phyloP scores from a whole-genome alignment of 1,140 invertebrate genomes.

The Scaptodrosophila lebanonensis region DNA sequence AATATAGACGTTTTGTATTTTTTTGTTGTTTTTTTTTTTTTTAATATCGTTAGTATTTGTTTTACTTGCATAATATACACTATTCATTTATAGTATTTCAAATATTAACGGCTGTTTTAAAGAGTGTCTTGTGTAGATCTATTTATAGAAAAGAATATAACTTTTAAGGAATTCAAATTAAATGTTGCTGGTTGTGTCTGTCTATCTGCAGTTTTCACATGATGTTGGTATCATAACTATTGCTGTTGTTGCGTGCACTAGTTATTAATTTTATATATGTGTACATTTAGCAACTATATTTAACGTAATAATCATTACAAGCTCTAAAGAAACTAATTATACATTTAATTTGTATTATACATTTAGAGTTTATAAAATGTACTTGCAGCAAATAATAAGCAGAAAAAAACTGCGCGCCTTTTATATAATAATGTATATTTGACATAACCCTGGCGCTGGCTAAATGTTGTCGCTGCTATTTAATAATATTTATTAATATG shows the following conservation, averaged over 20 bases:
- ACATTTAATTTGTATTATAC: slow-evolving; percentile 31
- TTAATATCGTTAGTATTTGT: slow-evolving; percentile 38
- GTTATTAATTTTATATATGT: slow-evolving; percentile 36
- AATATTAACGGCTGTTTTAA: slow-evolving; percentile 47
- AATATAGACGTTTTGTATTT: slow-evolving; percentile 54
- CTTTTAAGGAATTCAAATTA: slow-evolving; percentile 29
- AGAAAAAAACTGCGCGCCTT: slow-evolving; percentile 5
- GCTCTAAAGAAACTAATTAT: slow-evolving; percentile 60
- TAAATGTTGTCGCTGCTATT: no score
- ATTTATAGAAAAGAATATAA: slow-evolving; percentile 25
- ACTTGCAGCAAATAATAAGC: no score
- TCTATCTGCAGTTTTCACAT: slow-evolving; percentile 21
- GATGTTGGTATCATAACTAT: slow-evolving; percentile 24
- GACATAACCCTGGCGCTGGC: no score
- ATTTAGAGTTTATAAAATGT: slow-evolving; percentile 32
- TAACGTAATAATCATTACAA: slow-evolving; percentile 56
- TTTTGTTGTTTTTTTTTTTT: slow-evolving; percentile 42
- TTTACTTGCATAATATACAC: slow-evolving; percentile 38
- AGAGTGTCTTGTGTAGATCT: slow-evolving; percentile 32
- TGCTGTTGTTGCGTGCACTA: slow-evolving; percentile 12
- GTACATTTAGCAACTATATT: slow-evolving; percentile 45
- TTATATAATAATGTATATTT: not conserved
- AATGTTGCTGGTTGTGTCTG: slow-evolving; percentile 26
- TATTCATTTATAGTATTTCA: slow-evolving; percentile 42
- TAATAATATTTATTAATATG: slow-evolving; percentile 17